Percentiles rank a stretch among this genome's conserved stretches.
These are phyloP conservation scores for Drosophila mauritiana DNA, from an alignment of 1,140 invertebrate species.

Conservation along the genomic window DNA sequence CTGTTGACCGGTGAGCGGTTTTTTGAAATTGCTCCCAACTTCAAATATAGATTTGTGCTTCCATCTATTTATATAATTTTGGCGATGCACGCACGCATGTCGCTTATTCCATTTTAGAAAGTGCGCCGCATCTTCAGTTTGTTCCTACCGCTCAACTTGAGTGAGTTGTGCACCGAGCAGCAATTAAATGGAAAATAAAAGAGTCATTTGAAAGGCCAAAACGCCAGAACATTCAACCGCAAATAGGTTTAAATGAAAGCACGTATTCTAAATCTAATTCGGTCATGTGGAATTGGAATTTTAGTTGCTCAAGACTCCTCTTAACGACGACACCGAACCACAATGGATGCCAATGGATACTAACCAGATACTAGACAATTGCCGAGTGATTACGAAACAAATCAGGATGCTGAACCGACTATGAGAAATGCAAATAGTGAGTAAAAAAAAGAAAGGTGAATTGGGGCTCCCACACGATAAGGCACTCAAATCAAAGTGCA, in stretches of 20 bases:
- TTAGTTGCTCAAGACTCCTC: slow-evolving; percentile 58
- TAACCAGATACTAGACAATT: slow-evolving; percentile 10
- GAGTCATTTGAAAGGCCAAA: slow-evolving; percentile 29
- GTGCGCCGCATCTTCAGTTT: slow-evolving; percentile 69
- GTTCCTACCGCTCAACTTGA: slow-evolving; percentile 77
- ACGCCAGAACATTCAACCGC: slow-evolving; percentile 40
- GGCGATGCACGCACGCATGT: slow-evolving; percentile 62
- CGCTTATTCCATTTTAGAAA: slow-evolving; percentile 72
- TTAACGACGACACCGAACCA: slow-evolving; percentile 34
- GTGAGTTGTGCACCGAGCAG: slow-evolving; percentile 66
- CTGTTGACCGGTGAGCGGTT: slow-evolving; percentile 13
- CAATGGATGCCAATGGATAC: slow-evolving; percentile 30
- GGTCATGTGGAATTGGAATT: slow-evolving; percentile 69
- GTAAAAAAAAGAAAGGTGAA: slow-evolving; percentile 33
- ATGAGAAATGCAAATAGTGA: slow-evolving; percentile 30
- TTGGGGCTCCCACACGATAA: slow-evolving; percentile 11
- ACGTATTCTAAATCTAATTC: slow-evolving; percentile 66
- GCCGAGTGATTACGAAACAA: slow-evolving; percentile 68
- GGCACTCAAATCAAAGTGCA: not conserved
- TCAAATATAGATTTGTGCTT: slow-evolving; percentile 68
- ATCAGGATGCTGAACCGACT: slow-evolving; percentile 14
- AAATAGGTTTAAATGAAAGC: slow-evolving; percentile 46
- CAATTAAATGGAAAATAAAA: slow-evolving; percentile 30
- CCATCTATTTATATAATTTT: slow-evolving; percentile 74
- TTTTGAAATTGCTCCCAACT: slow-evolving; percentile 54